Base-by-base conservation (phyloP, 2,888 invertebrate species). In the Pandemis cinnamomeana region DNA sequence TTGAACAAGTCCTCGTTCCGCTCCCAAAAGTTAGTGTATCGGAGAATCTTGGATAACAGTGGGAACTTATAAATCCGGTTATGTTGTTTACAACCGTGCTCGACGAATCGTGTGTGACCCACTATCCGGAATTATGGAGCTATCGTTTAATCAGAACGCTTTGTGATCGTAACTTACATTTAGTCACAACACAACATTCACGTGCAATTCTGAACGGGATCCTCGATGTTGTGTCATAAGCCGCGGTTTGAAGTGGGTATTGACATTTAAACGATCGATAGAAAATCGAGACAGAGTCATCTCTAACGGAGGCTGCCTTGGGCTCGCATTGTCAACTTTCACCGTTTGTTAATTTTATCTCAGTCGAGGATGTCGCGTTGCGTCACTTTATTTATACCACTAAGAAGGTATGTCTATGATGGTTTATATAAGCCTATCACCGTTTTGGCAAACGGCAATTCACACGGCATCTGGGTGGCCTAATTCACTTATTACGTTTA, bases 271-370 rank as follows among this genome's bases (percentile, higher is more conserved):
- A 82, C 76, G 79, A 79, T 72, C 78, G 77, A 82, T 80, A 81
- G 80, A 77, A 78, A 77, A 79, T 77, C 77, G 79, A 76, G 73
- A 77, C 78, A 78, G 73, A 77, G 78, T 72, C 76, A 80, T 79
- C 80, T 81, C 73, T 78, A 67, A 78, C 76, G 80, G 69, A 77
- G 67, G 71, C 73, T 51, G 61, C 53, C 44, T 77, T 77, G 77
- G 77, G 71, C 74, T 70, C 64, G 67, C 71, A 72, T 75, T 73
- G 72, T 89, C 88, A 92, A 92, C 92, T 92, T 92, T 93, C 92
- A 91, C 92, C 87, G 81, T 88, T 89, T 91, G 89, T 89, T 87
- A 84, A 88, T 85, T 90, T 87, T 84, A 82, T 84, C 82, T 82
- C 80, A 78, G 83, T 82, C 82, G 83, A 83, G 86, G 89, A 88